Base-by-base conservation (phyloP, 2,113 vertebrate species). In the Paralichthys olivaceus region DNA sequence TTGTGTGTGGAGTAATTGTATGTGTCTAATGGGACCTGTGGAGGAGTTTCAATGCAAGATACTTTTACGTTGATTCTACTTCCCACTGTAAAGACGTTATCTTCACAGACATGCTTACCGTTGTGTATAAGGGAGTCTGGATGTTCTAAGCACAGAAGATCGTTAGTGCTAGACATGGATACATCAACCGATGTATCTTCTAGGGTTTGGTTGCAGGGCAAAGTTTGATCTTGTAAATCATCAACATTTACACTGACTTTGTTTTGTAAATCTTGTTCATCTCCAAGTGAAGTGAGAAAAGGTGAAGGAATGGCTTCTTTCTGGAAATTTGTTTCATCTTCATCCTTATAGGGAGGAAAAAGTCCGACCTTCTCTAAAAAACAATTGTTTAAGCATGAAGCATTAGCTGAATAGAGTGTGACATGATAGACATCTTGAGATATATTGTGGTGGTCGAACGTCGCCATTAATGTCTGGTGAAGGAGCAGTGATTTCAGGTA, bases 401-500 rank as follows among this genome's bases (percentile, higher is more conserved):
- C 92, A 0, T 95, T 87, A 47, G 93, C 91, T 40, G 91, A 81
- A n/a, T 94, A 96, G 0, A 98, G 77, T 0, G 64, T 95, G 32
- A 97, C 88, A 1, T 91, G 87, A 70, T 97, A 97, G 20, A 94
- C 83, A n/a, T 93, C 93, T 70, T 95, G 93, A 0, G 90, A 87
- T 26, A 90, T 80, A 62, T 87, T 91, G 37, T 95, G 93, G 29
- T 91, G 84, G 60, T 95, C 90, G 40, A 98, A 90, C 51, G 61
- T 93, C 0, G 94, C 96, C 51, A 86, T 90, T 13, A 97, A 69
- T 1, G 77, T 84, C 55, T 92, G 91, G 72, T 93, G 89, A 0
- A 95, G 84, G 1, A 97, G 87, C 74, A 96, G 43, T 0, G 90
- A 91, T 65, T 96, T 96, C 37, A 98, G 90, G 29, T 89, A 71